A percentile compares a stretch with the other conserved stretches of the same genome.
Evolutionary conservation across 2,797 vertebrate species (phyloP).

Genomic region (Otolemur crassicaudatus): DNA sequence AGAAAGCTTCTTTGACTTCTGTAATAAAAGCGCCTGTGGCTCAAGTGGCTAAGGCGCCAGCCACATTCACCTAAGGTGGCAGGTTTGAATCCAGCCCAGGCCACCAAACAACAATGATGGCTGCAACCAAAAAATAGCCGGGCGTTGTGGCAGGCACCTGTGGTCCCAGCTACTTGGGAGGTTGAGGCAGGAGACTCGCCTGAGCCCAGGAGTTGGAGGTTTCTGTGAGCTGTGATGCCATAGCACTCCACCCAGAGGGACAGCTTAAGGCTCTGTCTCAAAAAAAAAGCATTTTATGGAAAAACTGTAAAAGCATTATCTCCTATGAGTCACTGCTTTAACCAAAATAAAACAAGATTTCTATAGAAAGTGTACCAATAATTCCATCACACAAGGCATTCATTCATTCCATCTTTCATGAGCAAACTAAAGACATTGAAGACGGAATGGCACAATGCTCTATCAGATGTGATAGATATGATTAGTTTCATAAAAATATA

Average conservation of each 20-base stretch:
- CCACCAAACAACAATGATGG: too few species aligned
- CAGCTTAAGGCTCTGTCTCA: too few species aligned
- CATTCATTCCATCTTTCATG: constrained; percentile 36
- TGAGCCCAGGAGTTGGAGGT: too few species aligned
- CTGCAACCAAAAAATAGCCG: too few species aligned
- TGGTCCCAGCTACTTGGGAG: too few species aligned
- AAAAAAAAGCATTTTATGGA: constrained; percentile 9
- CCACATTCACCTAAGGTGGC: too few species aligned
- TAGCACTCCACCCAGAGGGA: too few species aligned
- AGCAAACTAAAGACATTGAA: constrained; percentile 30
- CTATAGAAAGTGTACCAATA: constrained; percentile 4
- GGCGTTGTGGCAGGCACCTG: too few species aligned
- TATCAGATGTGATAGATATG: not conserved
- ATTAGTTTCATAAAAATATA: not conserved
- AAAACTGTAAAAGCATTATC: constrained; percentile 2
- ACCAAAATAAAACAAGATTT: constrained; percentile 34
- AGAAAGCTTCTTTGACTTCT: not conserved
- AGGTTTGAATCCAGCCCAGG: too few species aligned
- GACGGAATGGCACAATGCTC: constrained; percentile 14
- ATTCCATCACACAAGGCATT: constrained; percentile 34
- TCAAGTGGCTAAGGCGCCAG: too few species aligned
- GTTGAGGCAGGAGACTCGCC: too few species aligned
- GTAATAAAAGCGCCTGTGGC: not conserved
- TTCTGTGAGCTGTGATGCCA: too few species aligned
- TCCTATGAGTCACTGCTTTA: not conserved